Percentiles rank a stretch among this genome's conserved stretches.
Conservation (phyloP, 2,113 vertebrate genomes). For the Chloroceryle aenea region DNA sequence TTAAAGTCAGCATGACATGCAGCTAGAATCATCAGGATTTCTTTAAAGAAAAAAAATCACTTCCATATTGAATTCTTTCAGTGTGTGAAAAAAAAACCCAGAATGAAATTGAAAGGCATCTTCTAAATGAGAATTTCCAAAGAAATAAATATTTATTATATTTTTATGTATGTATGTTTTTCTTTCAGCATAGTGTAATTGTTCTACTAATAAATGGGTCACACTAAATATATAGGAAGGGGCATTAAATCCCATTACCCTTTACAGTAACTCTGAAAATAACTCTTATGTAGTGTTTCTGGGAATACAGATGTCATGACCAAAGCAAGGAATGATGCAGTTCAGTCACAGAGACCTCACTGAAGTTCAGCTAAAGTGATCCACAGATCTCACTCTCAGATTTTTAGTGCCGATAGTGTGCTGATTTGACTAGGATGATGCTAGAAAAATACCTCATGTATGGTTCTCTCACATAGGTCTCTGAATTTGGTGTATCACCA, state of each 20-base stretch:
- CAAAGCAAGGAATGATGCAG: accelerated
- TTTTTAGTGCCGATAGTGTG: neutral
- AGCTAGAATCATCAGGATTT: neutral
- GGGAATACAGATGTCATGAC: neutral
- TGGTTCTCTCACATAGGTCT: neutral
- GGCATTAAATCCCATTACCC: neutral
- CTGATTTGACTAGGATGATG: neutral
- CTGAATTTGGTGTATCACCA: neutral
- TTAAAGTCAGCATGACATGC: neutral
- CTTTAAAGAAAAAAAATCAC: neutral
- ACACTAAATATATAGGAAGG: neutral
- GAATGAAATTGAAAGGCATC: neutral
- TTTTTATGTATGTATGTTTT: neutral
- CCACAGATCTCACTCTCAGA: neutral
- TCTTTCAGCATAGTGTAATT: neutral
- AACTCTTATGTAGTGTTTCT: neutral
- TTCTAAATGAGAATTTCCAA: neutral
- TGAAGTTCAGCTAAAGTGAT: neutral
- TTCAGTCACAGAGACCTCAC: neutral
- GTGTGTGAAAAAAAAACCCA: neutral
- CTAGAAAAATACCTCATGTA: neutral
- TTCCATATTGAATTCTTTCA: neutral
- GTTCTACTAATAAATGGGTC: neutral
- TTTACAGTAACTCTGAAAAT: neutral
- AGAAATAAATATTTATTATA: neutral